Evolutionary conservation across 2,113 vertebrate species (phyloP).

Genomic region (Oplegnathus fasciatus): DNA sequence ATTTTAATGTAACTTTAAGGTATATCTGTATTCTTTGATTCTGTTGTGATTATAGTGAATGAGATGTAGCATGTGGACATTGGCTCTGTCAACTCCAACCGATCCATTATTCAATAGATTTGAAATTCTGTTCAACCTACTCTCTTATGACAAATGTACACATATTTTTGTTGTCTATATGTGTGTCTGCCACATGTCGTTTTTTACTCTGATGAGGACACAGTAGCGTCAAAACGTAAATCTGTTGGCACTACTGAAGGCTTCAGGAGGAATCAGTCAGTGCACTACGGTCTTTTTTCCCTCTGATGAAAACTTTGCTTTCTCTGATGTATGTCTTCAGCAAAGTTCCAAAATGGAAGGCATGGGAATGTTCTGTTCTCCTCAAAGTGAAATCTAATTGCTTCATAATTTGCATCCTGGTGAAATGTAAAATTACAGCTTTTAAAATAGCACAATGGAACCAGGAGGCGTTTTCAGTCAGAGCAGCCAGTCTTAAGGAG

Average conservation of each 20-base stretch:
- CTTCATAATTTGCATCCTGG: conserved; percentile 5
- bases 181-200: not conserved
- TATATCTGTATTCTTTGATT: not conserved
- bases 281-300: not conserved
- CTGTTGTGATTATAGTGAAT: not conserved
- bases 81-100: too few relatives aligned
- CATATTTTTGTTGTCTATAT: not conserved
- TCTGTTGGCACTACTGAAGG: not conserved
- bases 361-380: not conserved
- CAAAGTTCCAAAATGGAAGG: not conserved
- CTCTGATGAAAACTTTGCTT: not conserved
- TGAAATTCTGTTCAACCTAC: not conserved
- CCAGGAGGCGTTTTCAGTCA: not conserved
- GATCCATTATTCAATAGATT: not conserved
- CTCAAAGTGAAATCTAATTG: conserved; percentile 24
- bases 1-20: not conserved
- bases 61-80: not conserved
- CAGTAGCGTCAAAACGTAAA: not conserved
- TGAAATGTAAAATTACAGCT: conserved; percentile 36
- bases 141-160: not conserved
- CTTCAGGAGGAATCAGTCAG: not conserved
- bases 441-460: conserved; percentile 20
- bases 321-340: not conserved
- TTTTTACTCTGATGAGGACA: not conserved
- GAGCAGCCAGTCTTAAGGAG: not conserved